Evolutionary conservation across 2,113 vertebrate species (phyloP), one percentile per base, ranked within the genome.

Genomic region (Condylura cristata): DNA sequence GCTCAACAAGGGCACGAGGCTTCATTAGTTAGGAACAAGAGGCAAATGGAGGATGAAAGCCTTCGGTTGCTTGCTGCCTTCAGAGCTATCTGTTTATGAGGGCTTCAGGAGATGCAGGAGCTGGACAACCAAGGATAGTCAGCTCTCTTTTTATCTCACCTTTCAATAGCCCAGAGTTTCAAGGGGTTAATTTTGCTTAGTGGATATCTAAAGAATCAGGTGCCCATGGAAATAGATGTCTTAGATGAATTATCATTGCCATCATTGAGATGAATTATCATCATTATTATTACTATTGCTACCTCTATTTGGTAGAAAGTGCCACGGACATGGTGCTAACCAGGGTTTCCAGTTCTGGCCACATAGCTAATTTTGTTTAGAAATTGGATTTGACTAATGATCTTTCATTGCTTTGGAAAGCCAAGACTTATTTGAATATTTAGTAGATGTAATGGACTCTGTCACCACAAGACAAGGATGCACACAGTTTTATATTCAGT

Each of bases 21-120:
- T 96, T 98, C 97, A 97, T 98, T 98, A 98, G 97, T 16, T 89
- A 87, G 90, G 56, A 81, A 85, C 79, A 51, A 90, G 93, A 89
- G 48, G 71, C 46, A 30, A 85, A 70, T 20, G 89, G 78, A 66
- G 34, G 84, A 48, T 39, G 53, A 89, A 46, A 65, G 61, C 20
- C 48, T 22, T 20, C 8, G 48, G 37, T 37, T 46, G 5, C 39
- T 2, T 0, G 0, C 37, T 1, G 16, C 75, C 70, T 24, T 70
- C 30, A 28, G 37, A 48, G 37, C 51, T 89, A 3, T 34, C 30
- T 51, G 53, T 53, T 1, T 0, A 12, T 5, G 41, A 9, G 28
- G 53, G 28, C 1, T 24, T 0, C 1, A 1, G 32, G 46, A 41
- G 28, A n/a, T 13, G n/a, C 4, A 0, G 5, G 3, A 71, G 13